These are phyloP conservation scores for Sisyra terminalis DNA, from an alignment of 2,888 invertebrate genomes.

Conservation along the genomic window DNA sequence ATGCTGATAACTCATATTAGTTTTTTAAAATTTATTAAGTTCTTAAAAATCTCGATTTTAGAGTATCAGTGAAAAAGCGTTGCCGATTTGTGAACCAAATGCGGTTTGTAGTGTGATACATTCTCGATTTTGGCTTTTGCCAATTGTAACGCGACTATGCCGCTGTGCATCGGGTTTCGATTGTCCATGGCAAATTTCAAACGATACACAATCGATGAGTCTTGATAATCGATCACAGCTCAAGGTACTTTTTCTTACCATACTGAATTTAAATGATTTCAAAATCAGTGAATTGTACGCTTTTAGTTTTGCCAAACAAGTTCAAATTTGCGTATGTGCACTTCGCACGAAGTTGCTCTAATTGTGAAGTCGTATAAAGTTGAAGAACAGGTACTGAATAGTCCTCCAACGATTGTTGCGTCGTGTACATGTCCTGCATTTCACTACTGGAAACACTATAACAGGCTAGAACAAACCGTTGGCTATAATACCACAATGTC, in stretches of 20 bases:
- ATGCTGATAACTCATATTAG: not conserved
- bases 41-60: conserved; percentile 17
- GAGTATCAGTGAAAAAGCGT: conserved; percentile 42
- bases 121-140: conserved; percentile 37
- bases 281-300: conserved; percentile 8
- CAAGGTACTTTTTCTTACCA: conserved; percentile 30
- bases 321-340: conserved; percentile 27
- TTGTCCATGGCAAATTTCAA: conserved; percentile 30
- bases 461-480: conserved; percentile 18
- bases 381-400: conserved; percentile 25
- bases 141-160: conserved; percentile 40
- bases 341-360: conserved; percentile 24
- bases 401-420: conserved; percentile 28
- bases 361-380: conserved; percentile 24
- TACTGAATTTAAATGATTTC: not conserved
- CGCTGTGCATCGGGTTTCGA: conserved; percentile 36
- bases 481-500: conserved; percentile 19
- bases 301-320: conserved; percentile 34
- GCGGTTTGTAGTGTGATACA: conserved; percentile 37
- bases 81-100: conserved; percentile 30
- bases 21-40: not conserved
- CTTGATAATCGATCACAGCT: conserved; percentile 41
- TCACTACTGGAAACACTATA: conserved; percentile 32
- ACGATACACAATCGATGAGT: conserved; percentile 26
- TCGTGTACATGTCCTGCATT: conserved; percentile 33